Percentiles rank a stretch among this genome's conserved stretches.
phyloP scores from a whole-genome alignment of 2,113 vertebrate species.

The Cepphus grylle region DNA sequence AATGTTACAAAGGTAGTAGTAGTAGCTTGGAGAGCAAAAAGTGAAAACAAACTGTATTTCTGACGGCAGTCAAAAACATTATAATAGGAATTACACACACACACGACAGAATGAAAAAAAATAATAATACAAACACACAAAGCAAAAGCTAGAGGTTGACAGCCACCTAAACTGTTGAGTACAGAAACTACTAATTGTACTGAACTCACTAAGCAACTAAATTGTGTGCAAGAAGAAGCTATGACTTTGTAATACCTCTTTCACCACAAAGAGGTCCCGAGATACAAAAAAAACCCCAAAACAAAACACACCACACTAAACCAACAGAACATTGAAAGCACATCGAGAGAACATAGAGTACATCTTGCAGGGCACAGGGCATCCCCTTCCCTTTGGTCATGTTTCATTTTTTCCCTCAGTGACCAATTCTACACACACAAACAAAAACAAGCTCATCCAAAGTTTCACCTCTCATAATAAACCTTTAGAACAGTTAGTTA shows the following conservation, averaged over 20 bases:
- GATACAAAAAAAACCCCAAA: not conserved
- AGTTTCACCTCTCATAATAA: not conserved
- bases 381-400: not conserved
- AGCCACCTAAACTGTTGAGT: not conserved
- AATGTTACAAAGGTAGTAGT: not conserved
- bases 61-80: not conserved
- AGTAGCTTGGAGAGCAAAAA: not conserved
- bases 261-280: not conserved
- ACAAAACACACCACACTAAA: not conserved
- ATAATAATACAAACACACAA: not conserved
- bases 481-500: not conserved
- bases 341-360: accelerated
- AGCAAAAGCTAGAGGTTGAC: not conserved
- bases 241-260: not conserved
- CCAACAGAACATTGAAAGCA: not conserved
- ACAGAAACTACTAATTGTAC: not conserved
- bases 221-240: not conserved
- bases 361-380: not conserved
- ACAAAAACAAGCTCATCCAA: not conserved
- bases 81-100: not conserved
- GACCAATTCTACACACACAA: not conserved
- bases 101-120: not conserved
- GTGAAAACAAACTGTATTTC: not conserved
- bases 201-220: not conserved
- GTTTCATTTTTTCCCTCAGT: not conserved